Percentiles rank a stretch among this genome's conserved stretches.
phyloP scores from a whole-genome alignment of 2,888 invertebrate species.

The Empis stercorea region DNA sequence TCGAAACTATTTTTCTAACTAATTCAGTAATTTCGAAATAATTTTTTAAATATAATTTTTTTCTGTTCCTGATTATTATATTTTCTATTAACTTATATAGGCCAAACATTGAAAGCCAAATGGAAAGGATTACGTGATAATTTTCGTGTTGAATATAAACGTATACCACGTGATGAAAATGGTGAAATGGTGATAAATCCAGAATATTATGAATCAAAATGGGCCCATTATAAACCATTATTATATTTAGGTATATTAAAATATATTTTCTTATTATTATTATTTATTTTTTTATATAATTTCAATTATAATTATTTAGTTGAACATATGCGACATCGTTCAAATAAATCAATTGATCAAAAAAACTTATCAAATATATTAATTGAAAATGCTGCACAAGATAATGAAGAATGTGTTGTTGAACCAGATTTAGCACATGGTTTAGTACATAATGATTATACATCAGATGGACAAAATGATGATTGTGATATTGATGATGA shows the following conservation, averaged over 20 bases:
- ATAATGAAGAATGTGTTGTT: conserved; percentile 30
- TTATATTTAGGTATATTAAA: conserved; percentile 27
- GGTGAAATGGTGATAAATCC: conserved; percentile 33
- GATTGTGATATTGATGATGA: conserved; percentile 9
- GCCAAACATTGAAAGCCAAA: conserved; percentile 34
- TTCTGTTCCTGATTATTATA: no score
- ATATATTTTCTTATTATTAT: neutral
- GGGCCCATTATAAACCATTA: conserved; percentile 34
- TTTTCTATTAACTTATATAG: conserved; percentile 17
- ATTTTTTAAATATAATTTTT: no score
- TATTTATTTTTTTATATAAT: neutral
- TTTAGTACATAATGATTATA: conserved; percentile 19
- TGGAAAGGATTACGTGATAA: conserved; percentile 37
- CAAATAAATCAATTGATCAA: conserved; percentile 32
- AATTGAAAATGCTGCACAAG: conserved; percentile 8
- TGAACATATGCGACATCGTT: conserved; percentile 35
- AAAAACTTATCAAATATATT: conserved; percentile 21
- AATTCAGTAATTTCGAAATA: no score
- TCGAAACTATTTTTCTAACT: no score
- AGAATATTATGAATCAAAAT: conserved; percentile 33
- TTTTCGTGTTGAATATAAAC: conserved; percentile 36
- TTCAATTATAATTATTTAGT: conserved; percentile 21
- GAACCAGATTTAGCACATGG: conserved; percentile 34
- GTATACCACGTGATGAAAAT: conserved; percentile 32
- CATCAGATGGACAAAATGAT: conserved; percentile 20